Conservation (phyloP, 2,888 invertebrate species). For the Drosophila histrio region DNA sequence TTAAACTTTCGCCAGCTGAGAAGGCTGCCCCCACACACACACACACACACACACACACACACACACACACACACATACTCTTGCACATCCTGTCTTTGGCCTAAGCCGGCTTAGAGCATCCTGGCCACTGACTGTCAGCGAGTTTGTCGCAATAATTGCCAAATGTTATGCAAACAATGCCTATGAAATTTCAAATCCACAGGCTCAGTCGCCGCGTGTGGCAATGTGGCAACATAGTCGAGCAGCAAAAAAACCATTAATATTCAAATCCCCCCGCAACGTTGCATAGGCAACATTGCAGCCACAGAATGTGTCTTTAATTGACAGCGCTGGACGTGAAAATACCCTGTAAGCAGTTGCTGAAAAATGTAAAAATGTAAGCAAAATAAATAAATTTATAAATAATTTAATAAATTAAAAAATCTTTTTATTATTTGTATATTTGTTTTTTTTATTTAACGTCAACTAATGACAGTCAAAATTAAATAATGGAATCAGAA, state of each 20-base stretch:
- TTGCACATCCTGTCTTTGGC: constrained; percentile 28
- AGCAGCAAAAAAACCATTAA: constrained; percentile 50
- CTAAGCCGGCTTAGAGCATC: constrained; percentile 71
- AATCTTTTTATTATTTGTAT: too few species aligned
- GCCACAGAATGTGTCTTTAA: background rate
- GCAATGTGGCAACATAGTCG: constrained; percentile 49
- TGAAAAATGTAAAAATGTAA: too few species aligned
- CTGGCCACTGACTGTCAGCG: constrained; percentile 66
- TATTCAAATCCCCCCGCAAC: constrained; percentile 75
- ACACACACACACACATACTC: background rate
- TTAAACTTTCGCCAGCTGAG: constrained; percentile 66
- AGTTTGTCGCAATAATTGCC: constrained; percentile 75
- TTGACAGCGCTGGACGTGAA: background rate
- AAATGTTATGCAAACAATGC: constrained; percentile 81
- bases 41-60: constrained; percentile 1
- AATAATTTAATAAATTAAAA: too few species aligned
- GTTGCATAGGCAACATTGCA: constrained; percentile 16
- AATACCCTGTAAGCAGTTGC: too few species aligned
- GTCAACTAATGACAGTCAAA: too few species aligned
- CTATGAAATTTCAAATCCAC: constrained; percentile 63
- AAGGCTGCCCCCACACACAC: constrained; percentile 4
- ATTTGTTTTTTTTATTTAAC: too few species aligned
- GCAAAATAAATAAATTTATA: too few species aligned
- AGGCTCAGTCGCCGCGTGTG: constrained; percentile 71
- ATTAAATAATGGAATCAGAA: too few species aligned